Evolutionary conservation across 2,888 invertebrate genomes (phyloP).

Genomic region (Harpalus rubripes): DNA sequence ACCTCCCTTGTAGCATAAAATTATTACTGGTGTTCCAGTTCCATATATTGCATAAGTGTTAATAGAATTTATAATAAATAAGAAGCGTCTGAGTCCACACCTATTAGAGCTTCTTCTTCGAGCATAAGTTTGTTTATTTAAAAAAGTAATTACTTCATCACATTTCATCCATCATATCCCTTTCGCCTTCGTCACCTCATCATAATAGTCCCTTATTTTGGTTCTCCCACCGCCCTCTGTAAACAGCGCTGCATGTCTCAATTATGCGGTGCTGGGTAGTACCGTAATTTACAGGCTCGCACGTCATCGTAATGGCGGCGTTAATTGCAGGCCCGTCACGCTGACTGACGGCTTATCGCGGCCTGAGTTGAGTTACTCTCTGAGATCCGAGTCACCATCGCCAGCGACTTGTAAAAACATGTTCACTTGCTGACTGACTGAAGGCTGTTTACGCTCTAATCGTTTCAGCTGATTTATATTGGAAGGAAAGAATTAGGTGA

Average conservation of each 20-base stretch:
- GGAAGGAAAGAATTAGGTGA: not conserved
- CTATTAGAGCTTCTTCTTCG: too few relatives aligned
- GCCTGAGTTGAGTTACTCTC: conserved; percentile 3
- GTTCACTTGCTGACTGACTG: conserved; percentile 50
- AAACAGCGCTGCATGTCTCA: conserved; percentile 24
- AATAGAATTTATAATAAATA: too few relatives aligned
- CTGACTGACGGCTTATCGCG: conserved; percentile 28
- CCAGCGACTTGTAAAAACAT: conserved; percentile 56
- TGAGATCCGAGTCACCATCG: conserved; percentile 15
- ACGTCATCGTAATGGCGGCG: conserved; percentile 51
- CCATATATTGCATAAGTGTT: too few relatives aligned
- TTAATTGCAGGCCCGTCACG: conserved; percentile 39
- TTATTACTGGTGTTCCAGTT: too few relatives aligned
- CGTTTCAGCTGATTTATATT: conserved; percentile 52
- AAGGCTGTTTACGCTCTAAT: conserved; percentile 50
- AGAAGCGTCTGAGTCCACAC: too few relatives aligned
- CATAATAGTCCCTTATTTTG: not conserved
- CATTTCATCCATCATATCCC: not conserved
- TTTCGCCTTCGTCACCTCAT: not conserved
- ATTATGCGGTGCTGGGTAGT: conserved; percentile 1
- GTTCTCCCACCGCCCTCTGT: conserved; percentile 5
- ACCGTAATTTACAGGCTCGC: conserved; percentile 42
- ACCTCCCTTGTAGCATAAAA: too few relatives aligned
- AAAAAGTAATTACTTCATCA: not conserved
- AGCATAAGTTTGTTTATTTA: not conserved